A percentile compares a stretch with the other conserved stretches of the same genome.
Evolutionary conservation across 2,797 vertebrate species (phyloP).

Genomic region (Clamator glandarius): DNA sequence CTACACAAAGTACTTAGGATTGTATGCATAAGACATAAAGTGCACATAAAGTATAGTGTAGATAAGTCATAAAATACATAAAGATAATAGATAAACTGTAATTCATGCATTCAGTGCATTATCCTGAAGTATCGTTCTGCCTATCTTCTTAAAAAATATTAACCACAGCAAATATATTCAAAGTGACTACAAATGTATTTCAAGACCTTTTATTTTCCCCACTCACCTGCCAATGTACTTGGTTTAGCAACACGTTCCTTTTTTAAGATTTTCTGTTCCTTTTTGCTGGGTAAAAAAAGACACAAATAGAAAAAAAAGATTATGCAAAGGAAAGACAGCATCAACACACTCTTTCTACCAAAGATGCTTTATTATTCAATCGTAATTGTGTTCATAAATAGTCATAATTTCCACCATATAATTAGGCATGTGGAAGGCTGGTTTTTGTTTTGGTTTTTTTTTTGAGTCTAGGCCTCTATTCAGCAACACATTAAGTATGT

Average conservation of each 20-base stretch:
- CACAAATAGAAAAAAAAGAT: not conserved
- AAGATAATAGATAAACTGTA: not conserved
- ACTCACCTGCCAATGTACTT: not conserved
- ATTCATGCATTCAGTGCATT: not conserved
- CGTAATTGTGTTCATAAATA: not conserved
- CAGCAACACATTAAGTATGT: not conserved
- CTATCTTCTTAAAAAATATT: not conserved
- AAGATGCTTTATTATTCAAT: not conserved
- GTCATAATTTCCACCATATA: not conserved
- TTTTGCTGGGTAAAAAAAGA: not conserved
- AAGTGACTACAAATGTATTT: not conserved
- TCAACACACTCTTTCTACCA: not conserved
- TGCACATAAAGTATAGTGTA: not conserved
- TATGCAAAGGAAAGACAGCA: not conserved
- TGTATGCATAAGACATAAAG: not conserved
- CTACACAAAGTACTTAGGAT: not conserved
- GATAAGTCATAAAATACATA: not conserved
- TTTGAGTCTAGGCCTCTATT: not conserved
- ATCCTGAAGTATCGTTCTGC: not conserved
- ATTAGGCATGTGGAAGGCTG: not conserved
- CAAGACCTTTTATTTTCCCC: not conserved
- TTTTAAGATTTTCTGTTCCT: conserved; percentile 24
- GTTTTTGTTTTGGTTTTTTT: not conserved
- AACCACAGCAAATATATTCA: not conserved
- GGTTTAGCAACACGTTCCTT: not conserved